phyloP scores from a whole-genome alignment of 2,113 vertebrate species.

The Brienomyrus longianalis region DNA sequence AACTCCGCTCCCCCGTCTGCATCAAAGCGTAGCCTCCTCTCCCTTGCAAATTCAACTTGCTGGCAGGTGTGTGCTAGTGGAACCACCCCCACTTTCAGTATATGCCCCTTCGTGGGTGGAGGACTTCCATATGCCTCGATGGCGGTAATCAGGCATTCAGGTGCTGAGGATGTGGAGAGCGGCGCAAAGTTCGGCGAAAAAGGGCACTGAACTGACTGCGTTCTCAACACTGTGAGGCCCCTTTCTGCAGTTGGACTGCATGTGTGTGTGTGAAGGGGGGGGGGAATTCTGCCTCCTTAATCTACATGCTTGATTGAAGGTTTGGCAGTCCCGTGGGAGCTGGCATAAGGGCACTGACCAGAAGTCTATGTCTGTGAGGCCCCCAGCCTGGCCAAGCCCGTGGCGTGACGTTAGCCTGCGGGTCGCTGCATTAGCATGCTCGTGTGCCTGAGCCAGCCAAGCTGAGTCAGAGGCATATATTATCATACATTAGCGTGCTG shows the following conservation, averaged over 20 bases:
- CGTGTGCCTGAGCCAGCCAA: background rate
- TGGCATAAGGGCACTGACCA: background rate
- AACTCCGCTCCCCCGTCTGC: background rate
- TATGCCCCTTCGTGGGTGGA: background rate
- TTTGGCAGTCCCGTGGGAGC: background rate
- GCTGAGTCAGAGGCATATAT: background rate
- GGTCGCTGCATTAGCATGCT: background rate
- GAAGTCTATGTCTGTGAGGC: background rate
- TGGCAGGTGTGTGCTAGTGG: background rate
- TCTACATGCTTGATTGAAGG: background rate
- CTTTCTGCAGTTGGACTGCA: background rate
- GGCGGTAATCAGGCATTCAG: background rate
- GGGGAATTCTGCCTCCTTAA: background rate
- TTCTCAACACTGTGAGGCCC: background rate
- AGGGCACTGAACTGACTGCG: background rate
- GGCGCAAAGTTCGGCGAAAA: background rate
- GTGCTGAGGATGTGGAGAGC: background rate
- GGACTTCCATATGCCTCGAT: background rate
- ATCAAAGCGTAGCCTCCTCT: background rate
- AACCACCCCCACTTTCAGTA: background rate
- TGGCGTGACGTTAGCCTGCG: background rate
- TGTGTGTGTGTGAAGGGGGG: background rate
- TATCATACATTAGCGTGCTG: background rate
- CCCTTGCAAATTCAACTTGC: background rate
- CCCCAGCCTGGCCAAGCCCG: background rate